Evolutionary conservation across 2,797 vertebrate species (phyloP).

Genomic region (Lemur catta): DNA sequence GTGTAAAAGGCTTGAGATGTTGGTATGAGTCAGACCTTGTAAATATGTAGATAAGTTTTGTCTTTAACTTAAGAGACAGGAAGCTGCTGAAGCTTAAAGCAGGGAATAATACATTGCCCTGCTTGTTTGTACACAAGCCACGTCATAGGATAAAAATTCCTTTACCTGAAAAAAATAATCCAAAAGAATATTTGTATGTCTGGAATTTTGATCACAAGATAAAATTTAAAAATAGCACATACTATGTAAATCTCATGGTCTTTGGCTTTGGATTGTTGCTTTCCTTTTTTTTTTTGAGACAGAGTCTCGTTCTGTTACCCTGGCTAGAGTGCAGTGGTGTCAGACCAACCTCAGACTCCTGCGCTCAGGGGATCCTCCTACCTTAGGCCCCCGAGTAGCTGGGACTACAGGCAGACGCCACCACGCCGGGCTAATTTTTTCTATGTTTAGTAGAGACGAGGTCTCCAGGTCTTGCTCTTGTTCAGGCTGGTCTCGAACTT

Average conservation of each 20-base stretch:
- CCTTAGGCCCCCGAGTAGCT: too few species aligned
- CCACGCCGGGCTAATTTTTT: not conserved
- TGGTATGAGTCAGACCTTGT: not conserved
- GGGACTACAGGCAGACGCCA: too few species aligned
- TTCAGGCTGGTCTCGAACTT: too few species aligned
- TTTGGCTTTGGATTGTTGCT: not conserved
- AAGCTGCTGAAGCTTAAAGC: not conserved
- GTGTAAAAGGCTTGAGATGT: not conserved
- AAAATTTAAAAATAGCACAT: not conserved
- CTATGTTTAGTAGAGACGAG: not conserved
- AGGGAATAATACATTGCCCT: not conserved
- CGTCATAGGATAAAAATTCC: not conserved
- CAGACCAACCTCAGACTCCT: too few species aligned
- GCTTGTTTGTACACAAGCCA: not conserved
- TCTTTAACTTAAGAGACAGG: not conserved
- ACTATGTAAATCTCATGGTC: not conserved
- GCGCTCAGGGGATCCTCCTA: too few species aligned
- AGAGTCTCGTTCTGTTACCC: too few species aligned
- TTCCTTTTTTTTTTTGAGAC: not conserved
- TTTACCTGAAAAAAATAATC: not conserved
- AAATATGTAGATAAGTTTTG: not conserved
- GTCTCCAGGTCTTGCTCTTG: not conserved
- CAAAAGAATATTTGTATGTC: not conserved
- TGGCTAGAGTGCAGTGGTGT: too few species aligned
- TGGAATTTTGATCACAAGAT: not conserved